Evolutionary conservation across 2,888 invertebrate genomes (phyloP).

Genomic region (Ectropis crepuscularia): DNA sequence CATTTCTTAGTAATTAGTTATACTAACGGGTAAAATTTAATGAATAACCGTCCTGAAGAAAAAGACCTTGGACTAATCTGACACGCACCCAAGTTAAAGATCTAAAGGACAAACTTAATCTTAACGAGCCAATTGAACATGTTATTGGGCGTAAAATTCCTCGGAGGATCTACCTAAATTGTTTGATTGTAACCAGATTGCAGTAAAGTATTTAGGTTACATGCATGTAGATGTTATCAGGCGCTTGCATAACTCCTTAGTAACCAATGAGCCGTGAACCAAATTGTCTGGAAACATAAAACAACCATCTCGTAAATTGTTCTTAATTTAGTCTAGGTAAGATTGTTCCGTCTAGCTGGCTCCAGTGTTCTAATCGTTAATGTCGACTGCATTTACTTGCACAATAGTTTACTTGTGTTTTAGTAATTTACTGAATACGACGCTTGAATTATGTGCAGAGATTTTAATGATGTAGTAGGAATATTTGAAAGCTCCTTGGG

Average conservation of each 20-base stretch:
- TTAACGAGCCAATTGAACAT: slow-evolving; percentile 11
- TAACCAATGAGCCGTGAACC: slow-evolving; percentile 68
- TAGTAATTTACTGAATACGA: slow-evolving; percentile 19
- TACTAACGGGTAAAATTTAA: too few species aligned
- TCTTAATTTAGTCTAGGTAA: slow-evolving; percentile 72
- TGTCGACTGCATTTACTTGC: slow-evolving; percentile 48
- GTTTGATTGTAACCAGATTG: slow-evolving; percentile 33
- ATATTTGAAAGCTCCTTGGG: background rate
- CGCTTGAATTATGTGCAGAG: slow-evolving; percentile 10
- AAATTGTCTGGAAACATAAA: slow-evolving; percentile 76
- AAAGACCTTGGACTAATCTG: background rate
- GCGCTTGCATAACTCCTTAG: slow-evolving; percentile 57
- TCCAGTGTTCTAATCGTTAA: slow-evolving; percentile 51
- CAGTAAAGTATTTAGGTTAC: slow-evolving; percentile 50
- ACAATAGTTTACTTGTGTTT: slow-evolving; percentile 40
- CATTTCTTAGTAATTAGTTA: too few species aligned
- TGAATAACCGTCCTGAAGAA: too few species aligned
- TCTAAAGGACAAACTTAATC: slow-evolving; percentile 1
- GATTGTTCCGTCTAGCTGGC: slow-evolving; percentile 53
- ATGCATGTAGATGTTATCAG: slow-evolving; percentile 52
- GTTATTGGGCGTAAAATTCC: slow-evolving; percentile 6
- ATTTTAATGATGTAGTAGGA: background rate
- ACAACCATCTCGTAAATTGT: slow-evolving; percentile 74
- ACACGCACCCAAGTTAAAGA: background rate
- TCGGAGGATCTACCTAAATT: background rate